A percentile compares a stretch with the other conserved stretches of the same genome.
Conservation (phyloP, 2,113 vertebrate species). For the Psephotus haematonotus region DNA sequence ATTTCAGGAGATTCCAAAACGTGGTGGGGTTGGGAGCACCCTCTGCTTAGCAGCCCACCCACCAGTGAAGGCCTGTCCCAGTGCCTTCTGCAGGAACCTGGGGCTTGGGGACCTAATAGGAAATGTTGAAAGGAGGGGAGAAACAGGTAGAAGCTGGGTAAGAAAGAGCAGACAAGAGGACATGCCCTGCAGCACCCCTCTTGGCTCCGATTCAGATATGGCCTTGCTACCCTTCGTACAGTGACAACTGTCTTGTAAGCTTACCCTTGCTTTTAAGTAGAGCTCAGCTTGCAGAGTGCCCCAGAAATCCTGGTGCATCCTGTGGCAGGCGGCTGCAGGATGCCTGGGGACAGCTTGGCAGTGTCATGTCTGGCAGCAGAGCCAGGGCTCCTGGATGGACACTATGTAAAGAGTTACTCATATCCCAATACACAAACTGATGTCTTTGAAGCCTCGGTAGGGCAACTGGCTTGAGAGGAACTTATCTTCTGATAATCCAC, state of each 20-base stretch:
- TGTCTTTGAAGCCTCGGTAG: background rate
- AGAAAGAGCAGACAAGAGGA: background rate
- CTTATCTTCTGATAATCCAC: background rate
- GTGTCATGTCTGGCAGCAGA: fast-evolving
- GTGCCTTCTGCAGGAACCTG: background rate
- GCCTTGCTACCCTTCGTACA: background rate
- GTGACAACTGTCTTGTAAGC: background rate
- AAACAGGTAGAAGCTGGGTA: background rate
- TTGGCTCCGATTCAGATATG: background rate
- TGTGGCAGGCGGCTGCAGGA: background rate
- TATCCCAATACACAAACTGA: background rate
- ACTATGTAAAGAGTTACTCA: fast-evolving
- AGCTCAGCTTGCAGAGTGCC: background rate
- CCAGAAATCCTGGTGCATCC: background rate
- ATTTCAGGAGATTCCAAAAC: background rate
- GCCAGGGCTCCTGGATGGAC: background rate
- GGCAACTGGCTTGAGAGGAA: background rate
- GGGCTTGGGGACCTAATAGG: background rate
- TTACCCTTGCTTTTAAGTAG: background rate
- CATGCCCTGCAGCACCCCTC: background rate
- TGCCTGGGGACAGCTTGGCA: background rate
- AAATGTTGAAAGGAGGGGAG: background rate
- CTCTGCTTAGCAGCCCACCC: background rate
- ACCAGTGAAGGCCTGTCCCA: background rate
- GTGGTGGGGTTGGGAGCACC: background rate